Evolutionary conservation across 2,113 vertebrate genomes (phyloP).

Genomic region (Aldabrachelys gigantea): DNA sequence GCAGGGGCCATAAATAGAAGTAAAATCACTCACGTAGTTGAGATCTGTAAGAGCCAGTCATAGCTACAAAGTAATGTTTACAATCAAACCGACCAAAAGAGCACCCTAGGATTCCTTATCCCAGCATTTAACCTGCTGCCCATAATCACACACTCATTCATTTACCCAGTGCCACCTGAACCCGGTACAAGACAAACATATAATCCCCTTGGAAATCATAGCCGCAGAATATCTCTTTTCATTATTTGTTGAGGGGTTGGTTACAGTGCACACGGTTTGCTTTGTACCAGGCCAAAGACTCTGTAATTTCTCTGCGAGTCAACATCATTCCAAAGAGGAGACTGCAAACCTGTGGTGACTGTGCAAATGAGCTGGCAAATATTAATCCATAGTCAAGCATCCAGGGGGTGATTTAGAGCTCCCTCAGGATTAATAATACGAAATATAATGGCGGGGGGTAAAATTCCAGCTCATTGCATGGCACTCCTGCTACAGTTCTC

Average conservation of each 20-base stretch:
- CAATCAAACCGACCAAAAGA: background rate
- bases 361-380: conserved; percentile 63
- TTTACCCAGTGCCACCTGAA: conserved; percentile 50
- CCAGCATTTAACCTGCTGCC: conserved; percentile 45
- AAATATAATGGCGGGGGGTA: background rate
- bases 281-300: conserved; percentile 57
- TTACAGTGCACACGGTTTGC: conserved; percentile 55
- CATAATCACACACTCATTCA: conserved; percentile 43
- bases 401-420: conserved; percentile 43
- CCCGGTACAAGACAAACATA: conserved; percentile 56
- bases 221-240: conserved; percentile 63
- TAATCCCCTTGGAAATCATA: conserved; percentile 54
- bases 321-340: conserved; percentile 29
- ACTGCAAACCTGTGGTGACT: conserved; percentile 60
- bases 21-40: background rate
- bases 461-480: background rate
- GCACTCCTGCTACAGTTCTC: background rate
- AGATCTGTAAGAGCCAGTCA: conserved; percentile 29
- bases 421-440: background rate
- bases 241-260: conserved; percentile 47
- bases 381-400: conserved; percentile 52
- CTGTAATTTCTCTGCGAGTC: conserved; percentile 55
- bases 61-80: conserved; percentile 7
- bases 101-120: conserved; percentile 15
- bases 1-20: background rate